phyloP scores from a whole-genome alignment of 1,140 invertebrate genomes.

The Marisa cornuarietis region DNA sequence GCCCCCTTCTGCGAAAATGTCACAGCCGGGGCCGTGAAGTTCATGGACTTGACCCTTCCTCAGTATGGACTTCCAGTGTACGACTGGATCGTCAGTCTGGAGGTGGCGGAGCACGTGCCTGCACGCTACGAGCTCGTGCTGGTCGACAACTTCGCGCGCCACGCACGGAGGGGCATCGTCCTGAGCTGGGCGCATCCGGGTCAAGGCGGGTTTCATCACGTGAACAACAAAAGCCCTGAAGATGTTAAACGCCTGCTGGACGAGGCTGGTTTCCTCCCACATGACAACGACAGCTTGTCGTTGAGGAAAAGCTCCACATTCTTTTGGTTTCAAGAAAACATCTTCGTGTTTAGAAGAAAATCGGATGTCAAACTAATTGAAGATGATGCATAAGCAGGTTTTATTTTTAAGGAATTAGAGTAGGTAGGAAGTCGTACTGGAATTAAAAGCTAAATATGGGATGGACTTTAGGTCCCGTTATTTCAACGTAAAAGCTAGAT shows the following conservation, averaged over 20 bases:
- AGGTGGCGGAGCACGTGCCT: conserved; percentile 36
- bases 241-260: conserved; percentile 30
- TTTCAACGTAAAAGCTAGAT: too few species aligned
- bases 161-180: conserved; percentile 30
- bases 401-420: too few species aligned
- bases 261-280: conserved; percentile 28
- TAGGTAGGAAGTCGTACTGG: too few species aligned
- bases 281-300: conserved; percentile 14
- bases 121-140: conserved; percentile 19
- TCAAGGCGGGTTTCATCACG: conserved; percentile 31
- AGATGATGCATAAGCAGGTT: neutral
- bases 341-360: conserved; percentile 32
- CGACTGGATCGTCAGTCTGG: conserved; percentile 36
- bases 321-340: conserved; percentile 30
- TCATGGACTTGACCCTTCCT: conserved; percentile 31
- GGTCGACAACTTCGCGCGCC: conserved; percentile 30
- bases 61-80: conserved; percentile 28
- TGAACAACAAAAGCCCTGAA: conserved; percentile 29
- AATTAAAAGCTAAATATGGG: too few species aligned
- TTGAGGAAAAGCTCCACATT: conserved; percentile 25
- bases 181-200: conserved; percentile 32
- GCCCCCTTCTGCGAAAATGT: conserved; percentile 23
- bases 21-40: conserved; percentile 19
- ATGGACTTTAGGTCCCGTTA: too few species aligned
- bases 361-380: neutral